Conservation (phyloP, 2,888 invertebrate species). For the Drosophila phalerata region DNA sequence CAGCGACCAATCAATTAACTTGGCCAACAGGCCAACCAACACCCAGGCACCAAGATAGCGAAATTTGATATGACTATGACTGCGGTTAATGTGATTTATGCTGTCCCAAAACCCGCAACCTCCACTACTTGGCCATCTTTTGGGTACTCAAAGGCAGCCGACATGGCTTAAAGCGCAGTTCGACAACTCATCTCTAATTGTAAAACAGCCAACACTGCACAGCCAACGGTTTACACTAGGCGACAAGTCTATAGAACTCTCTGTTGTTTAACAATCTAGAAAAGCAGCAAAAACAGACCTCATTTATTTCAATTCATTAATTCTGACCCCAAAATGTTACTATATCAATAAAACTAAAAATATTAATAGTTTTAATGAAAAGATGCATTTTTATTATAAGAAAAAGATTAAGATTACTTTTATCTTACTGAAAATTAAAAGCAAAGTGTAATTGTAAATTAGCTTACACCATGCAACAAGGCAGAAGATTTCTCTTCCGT, state of each 20-base stretch:
- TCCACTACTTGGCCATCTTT: conserved; percentile 20
- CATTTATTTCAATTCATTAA: no score
- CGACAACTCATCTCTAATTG: conserved; percentile 53
- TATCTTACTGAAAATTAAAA: no score
- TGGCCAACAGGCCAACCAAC: conserved; percentile 62
- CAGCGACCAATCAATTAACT: conserved; percentile 74
- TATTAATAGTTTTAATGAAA: no score
- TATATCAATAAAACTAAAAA: no score
- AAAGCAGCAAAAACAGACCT: neutral
- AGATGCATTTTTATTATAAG: no score
- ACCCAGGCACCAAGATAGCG: conserved; percentile 53
- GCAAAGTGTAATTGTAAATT: conserved; percentile 49
- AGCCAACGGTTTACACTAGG: conserved; percentile 28
- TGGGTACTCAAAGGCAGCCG: conserved; percentile 61
- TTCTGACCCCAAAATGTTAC: no score
- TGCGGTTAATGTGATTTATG: conserved; percentile 73
- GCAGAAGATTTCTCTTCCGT: neutral
- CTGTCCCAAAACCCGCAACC: conserved; percentile 3
- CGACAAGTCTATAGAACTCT: neutral
- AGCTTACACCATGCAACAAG: conserved; percentile 1
- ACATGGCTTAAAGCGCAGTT: conserved; percentile 23
- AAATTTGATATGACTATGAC: conserved; percentile 75
- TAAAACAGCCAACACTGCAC: conserved; percentile 17
- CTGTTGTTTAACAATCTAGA: neutral
- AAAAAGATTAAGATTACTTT: no score